Percentiles rank a stretch among this genome's conserved stretches.
phyloP scores from a whole-genome alignment of 2,113 vertebrate genomes.

The Acanthochromis polyacanthus region DNA sequence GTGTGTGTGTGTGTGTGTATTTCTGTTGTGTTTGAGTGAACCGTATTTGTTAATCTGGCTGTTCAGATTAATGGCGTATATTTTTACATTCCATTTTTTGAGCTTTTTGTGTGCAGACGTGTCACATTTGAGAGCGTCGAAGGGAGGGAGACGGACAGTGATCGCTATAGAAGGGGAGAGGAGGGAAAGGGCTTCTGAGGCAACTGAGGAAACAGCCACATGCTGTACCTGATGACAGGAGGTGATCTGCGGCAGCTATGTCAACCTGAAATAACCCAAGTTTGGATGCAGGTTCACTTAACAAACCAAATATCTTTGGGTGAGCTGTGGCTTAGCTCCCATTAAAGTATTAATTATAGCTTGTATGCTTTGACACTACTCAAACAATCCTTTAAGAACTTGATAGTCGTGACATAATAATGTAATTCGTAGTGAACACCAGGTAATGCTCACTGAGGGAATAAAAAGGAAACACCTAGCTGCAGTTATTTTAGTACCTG shows the following conservation, averaged over 20 bases:
- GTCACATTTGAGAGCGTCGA: constrained; percentile 9
- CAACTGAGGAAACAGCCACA: constrained; percentile 44
- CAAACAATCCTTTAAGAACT: background rate
- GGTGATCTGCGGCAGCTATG: constrained; percentile 11
- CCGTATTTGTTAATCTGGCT: constrained; percentile 6
- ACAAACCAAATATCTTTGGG: constrained; percentile 14
- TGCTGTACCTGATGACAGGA: constrained; percentile 18
- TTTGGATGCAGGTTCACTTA: constrained; percentile 10
- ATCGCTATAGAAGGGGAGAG: background rate
- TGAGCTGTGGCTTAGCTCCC: background rate
- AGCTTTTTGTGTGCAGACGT: background rate
- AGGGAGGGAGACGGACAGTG: constrained; percentile 1
- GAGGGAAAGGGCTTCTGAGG: constrained; percentile 39
- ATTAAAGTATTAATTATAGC: background rate
- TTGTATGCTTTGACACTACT: background rate
- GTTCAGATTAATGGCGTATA: constrained; percentile 14
- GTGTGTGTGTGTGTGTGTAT: constrained; percentile 3
- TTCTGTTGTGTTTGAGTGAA: constrained; percentile 15
- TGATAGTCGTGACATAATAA: background rate
- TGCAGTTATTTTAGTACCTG: constrained; percentile 17
- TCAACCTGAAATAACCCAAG: constrained; percentile 43
- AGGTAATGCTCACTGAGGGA: background rate
- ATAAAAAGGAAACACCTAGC: constrained; percentile 1
- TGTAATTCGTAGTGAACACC: background rate
- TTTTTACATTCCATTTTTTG: constrained; percentile 2